These are phyloP conservation scores for Dipodomys merriami DNA, from an alignment of 2,113 vertebrate species.

Conservation along the genomic window DNA sequence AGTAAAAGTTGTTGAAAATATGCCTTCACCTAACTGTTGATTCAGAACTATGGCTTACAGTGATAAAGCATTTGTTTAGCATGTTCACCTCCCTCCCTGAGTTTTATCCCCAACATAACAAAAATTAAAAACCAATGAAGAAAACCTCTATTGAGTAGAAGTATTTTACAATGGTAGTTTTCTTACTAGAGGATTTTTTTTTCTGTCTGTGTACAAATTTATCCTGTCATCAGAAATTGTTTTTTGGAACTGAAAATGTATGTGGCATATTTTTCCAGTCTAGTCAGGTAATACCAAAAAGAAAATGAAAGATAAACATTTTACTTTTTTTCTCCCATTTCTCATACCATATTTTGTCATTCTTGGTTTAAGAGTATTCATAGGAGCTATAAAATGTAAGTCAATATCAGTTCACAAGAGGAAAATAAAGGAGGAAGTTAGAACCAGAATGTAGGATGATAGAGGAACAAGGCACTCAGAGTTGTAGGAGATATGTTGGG, in stretches of 20 bases:
- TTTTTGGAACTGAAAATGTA: not conserved
- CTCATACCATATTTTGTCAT: conserved; percentile 20
- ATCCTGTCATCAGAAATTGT: conserved; percentile 5
- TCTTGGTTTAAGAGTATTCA: conserved; percentile 17
- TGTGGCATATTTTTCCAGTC: not conserved
- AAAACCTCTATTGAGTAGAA: not conserved
- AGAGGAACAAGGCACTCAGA: not conserved
- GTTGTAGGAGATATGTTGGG: too few species aligned
- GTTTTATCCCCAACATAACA: not conserved
- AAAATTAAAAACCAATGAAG: not conserved
- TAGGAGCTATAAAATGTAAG: not conserved
- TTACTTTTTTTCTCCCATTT: not conserved
- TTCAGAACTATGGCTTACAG: not conserved
- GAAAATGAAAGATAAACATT: conserved; percentile 43
- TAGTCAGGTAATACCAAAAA: conserved; percentile 27
- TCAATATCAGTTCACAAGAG: not conserved
- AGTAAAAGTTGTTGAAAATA: conserved; percentile 6
- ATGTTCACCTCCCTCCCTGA: not conserved
- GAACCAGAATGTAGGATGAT: not conserved
- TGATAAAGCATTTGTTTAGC: not conserved
- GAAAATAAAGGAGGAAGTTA: not conserved
- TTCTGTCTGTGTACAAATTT: not conserved
- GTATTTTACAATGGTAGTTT: conserved; percentile 28
- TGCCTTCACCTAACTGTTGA: not conserved
- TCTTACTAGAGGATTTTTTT: not conserved